Evolutionary conservation across 2,888 invertebrate species (phyloP).

Genomic region (Agonopterix heracliana): DNA sequence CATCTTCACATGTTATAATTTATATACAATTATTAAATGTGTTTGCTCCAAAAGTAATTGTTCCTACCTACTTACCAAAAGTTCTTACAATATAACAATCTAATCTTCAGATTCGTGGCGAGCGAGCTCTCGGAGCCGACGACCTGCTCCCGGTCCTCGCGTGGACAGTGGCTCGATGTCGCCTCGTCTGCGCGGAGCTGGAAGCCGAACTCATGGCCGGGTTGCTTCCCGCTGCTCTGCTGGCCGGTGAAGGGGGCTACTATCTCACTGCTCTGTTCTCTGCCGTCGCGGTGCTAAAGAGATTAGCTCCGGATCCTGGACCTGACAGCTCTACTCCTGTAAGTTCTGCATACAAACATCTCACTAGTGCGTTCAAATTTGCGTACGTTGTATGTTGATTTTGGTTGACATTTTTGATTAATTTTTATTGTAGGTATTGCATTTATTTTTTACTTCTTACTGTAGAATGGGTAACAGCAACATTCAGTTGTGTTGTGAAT

Average conservation of each 20-base stretch:
- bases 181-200: constrained; percentile 93
- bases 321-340: constrained; percentile 56
- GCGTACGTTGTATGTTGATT: too few species aligned
- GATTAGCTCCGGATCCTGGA: constrained; percentile 69
- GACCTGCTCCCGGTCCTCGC: constrained; percentile 95
- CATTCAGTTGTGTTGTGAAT: too few species aligned
- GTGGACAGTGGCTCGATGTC: constrained; percentile 92
- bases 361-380: too few species aligned
- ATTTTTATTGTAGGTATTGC: too few species aligned
- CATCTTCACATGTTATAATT: too few species aligned
- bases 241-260: constrained; percentile 96
- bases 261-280: constrained; percentile 95
- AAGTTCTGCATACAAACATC: constrained; percentile 23
- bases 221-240: constrained; percentile 90
- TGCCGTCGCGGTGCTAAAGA: constrained; percentile 92
- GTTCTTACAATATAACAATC: too few species aligned
- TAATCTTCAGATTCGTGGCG: constrained; percentile 78
- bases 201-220: constrained; percentile 98
- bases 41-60: too few species aligned
- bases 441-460: too few species aligned
- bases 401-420: too few species aligned
- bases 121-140: constrained; percentile 85
- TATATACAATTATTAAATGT: too few species aligned
- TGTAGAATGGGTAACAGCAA: too few species aligned
- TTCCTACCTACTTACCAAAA: too few species aligned